These are phyloP conservation scores for Murina feae DNA, from an alignment of 2,113 vertebrate species.

Conservation along the genomic window DNA sequence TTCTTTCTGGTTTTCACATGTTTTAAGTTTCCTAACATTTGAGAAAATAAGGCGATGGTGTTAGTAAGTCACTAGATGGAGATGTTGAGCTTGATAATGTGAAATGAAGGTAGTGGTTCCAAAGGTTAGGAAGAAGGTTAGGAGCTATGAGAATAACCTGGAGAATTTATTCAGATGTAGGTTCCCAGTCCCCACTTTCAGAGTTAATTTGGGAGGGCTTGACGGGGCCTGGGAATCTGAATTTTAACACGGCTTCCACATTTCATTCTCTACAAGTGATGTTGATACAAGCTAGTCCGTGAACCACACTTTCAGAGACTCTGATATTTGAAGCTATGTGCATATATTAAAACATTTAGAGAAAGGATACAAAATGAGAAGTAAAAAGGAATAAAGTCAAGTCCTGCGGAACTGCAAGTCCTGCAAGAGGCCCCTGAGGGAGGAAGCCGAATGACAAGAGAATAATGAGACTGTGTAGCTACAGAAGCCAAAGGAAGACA, in stretches of 20 bases:
- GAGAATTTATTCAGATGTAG: not conserved
- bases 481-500: not conserved
- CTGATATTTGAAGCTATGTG: not conserved
- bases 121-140: not conserved
- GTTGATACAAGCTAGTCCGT: not conserved
- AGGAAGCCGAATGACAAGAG: not conserved
- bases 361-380: not conserved
- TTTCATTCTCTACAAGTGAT: not conserved
- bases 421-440: not conserved
- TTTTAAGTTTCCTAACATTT: slow-evolving; percentile 1
- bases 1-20: not conserved
- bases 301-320: not conserved
- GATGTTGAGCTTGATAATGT: not conserved
- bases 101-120: not conserved
- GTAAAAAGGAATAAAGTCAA: not conserved
- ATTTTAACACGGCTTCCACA: not conserved
- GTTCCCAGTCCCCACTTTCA: not conserved
- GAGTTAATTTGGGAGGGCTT: not conserved
- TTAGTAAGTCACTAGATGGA: slow-evolving; percentile 25
- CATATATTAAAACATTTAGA: not conserved
- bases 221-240: not conserved
- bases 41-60: not conserved
- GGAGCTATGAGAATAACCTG: not conserved
- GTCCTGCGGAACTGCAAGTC: not conserved
- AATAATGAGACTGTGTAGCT: not conserved